These are phyloP conservation scores for Cyprinus carpio DNA, from an alignment of 2,113 vertebrate genomes.

Conservation along the genomic window DNA sequence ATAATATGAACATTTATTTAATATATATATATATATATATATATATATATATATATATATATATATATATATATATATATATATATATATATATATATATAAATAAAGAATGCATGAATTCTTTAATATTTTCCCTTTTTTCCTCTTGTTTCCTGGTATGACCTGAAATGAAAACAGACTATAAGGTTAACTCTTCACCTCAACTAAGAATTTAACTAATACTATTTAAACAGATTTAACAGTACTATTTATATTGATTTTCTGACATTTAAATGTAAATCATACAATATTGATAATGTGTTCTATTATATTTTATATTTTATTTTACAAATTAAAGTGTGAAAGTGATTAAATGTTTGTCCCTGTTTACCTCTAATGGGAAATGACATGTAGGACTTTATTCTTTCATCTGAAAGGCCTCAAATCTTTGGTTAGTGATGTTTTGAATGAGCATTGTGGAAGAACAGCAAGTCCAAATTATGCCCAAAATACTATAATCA, in stretches of 20 bases:
- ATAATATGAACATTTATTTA: background rate
- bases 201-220: background rate
- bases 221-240: background rate
- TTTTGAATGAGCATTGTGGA: slow-evolving; percentile 83
- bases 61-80: too few species aligned
- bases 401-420: slow-evolving; percentile 51
- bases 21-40: too few species aligned
- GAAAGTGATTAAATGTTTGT: background rate
- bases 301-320: background rate
- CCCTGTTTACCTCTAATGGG: background rate
- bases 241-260: too few species aligned
- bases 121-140: background rate
- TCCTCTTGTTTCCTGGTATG: background rate
- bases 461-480: slow-evolving; percentile 31
- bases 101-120: background rate
- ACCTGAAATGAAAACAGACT: background rate
- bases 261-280: too few species aligned
- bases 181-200: background rate
- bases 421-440: slow-evolving; percentile 71
- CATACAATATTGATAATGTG: too few species aligned
- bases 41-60: too few species aligned
- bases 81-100: too few species aligned
- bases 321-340: background rate
- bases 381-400: background rate
- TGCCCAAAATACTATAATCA: background rate